Percentiles rank a stretch among this genome's conserved stretches.
These are phyloP conservation scores for Lichenostomus cassidix DNA, from an alignment of 2,113 vertebrate species.

Conservation along the genomic window DNA sequence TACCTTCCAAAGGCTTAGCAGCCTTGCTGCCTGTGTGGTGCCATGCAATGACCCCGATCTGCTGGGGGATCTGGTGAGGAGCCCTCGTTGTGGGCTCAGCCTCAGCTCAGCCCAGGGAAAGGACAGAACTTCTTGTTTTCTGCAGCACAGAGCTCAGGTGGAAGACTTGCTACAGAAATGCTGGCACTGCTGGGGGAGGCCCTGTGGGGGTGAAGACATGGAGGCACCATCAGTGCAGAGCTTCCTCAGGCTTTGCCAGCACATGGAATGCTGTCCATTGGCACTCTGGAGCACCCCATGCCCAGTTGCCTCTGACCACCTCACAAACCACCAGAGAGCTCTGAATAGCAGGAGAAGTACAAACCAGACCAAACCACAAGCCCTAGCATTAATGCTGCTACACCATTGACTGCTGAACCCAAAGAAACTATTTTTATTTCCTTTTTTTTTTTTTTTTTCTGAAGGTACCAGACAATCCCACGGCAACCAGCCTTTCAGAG, in stretches of 20 bases:
- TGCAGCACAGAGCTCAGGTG: background rate
- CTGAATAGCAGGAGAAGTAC: background rate
- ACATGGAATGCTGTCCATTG: accelerated
- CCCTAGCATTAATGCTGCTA: background rate
- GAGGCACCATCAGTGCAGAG: background rate
- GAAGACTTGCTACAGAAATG: background rate
- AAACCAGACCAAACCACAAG: background rate
- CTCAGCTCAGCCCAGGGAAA: background rate
- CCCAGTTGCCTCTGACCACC: background rate
- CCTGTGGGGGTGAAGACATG: background rate
- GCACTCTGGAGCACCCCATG: accelerated
- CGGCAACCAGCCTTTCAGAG: background rate
- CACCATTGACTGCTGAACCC: background rate
- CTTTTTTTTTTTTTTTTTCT: background rate
- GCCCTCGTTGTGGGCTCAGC: background rate
- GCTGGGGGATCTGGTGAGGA: background rate
- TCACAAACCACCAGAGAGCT: background rate
- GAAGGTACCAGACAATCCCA: background rate
- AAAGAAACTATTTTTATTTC: background rate
- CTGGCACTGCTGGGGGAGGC: background rate
- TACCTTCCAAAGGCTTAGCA: background rate
- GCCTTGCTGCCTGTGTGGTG: background rate
- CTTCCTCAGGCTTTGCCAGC: background rate
- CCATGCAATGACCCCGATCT: background rate
- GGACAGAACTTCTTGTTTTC: background rate